Evolutionary conservation across 2,797 vertebrate genomes (phyloP).

Genomic region (Cynodonichthys magdalenae): DNA sequence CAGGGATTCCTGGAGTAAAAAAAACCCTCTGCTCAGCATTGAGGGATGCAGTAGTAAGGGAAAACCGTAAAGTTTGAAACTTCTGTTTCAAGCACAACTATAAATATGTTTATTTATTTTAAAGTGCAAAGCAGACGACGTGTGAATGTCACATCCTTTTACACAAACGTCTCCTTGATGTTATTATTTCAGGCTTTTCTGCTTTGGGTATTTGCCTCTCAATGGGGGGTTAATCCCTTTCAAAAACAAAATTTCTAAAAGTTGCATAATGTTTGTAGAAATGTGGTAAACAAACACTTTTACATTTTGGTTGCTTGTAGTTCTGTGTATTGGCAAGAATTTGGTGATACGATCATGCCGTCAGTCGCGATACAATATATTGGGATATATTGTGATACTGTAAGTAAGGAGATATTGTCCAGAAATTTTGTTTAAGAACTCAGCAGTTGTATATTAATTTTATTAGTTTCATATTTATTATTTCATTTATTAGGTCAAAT

Average conservation of each 20-base stretch:
- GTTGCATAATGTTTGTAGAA: conserved; percentile 9
- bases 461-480: no score
- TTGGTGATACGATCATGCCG: no score
- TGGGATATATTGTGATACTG: no score
- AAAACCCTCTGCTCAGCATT: conserved; percentile 3
- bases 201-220: conserved; percentile 18
- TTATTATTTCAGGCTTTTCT: conserved; percentile 37
- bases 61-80: conserved; percentile 21
- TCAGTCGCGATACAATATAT: no score
- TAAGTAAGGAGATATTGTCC: no score
- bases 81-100: conserved; percentile 16
- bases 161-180: conserved; percentile 34
- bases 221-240: neutral
- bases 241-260: neutral
- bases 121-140: conserved; percentile 7
- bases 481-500: no score
- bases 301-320: no score
- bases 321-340: no score
- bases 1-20: conserved; percentile 22
- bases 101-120: neutral
- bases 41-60: neutral
- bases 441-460: no score
- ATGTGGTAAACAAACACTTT: neutral
- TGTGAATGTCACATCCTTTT: conserved; percentile 1
- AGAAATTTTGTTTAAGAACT: no score